Evolutionary conservation across 2,113 vertebrate genomes (phyloP).

Genomic region (Phalacrocorax brasilianus): DNA sequence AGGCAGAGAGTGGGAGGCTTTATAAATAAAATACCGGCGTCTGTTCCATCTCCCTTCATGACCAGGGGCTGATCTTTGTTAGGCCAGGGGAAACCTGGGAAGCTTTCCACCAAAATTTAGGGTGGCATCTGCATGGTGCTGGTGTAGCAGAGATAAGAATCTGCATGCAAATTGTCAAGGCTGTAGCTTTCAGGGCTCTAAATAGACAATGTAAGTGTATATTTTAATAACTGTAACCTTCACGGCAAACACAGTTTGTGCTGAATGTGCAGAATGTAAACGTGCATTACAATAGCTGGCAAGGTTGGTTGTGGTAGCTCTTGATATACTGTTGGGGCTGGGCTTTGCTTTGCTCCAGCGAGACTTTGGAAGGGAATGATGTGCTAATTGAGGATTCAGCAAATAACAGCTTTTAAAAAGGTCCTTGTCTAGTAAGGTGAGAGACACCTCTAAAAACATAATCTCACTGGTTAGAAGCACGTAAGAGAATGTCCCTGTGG

Average conservation of each 20-base stretch:
- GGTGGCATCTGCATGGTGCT: neutral
- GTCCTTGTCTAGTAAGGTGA: neutral
- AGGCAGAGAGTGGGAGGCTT: neutral
- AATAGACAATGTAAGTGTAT: neutral
- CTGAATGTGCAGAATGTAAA: constrained; percentile 29
- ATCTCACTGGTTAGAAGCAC: neutral
- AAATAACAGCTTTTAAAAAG: neutral
- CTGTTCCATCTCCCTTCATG: neutral
- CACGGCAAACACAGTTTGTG: neutral
- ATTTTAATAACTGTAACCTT: constrained; percentile 26
- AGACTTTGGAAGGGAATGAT: neutral
- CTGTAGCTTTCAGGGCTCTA: neutral
- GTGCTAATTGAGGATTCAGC: neutral
- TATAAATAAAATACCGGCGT: neutral
- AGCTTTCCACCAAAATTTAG: neutral
- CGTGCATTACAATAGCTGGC: neutral
- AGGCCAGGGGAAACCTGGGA: neutral
- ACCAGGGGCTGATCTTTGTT: neutral
- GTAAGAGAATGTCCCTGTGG: neutral
- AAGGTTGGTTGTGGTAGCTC: neutral
- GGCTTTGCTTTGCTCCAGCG: neutral
- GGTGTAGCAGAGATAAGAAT: neutral
- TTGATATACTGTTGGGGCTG: neutral
- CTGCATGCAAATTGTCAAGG: neutral
- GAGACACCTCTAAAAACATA: neutral